phyloP scores from a whole-genome alignment of 1,140 invertebrate genomes.

The Pseudomyrmex pallidus region DNA sequence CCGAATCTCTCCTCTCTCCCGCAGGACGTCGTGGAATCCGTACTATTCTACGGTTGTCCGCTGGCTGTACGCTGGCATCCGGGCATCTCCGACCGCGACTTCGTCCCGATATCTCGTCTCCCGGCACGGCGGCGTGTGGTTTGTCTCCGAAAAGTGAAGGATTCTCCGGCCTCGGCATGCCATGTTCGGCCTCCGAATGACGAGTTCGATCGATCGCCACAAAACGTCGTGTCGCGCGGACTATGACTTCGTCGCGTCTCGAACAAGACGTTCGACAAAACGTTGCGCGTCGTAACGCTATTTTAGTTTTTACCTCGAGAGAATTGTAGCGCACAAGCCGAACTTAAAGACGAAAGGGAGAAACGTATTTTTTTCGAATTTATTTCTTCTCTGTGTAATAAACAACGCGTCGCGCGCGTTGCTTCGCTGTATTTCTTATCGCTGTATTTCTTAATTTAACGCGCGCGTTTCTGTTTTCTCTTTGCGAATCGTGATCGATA shows the following conservation, averaged over 20 bases:
- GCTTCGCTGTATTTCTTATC: too few species aligned
- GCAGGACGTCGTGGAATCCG: slow-evolving; percentile 67
- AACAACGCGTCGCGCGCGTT: background rate
- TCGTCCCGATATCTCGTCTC: slow-evolving; percentile 36
- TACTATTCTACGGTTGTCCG: slow-evolving; percentile 59
- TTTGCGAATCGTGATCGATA: slow-evolving; percentile 46
- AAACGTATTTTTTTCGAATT: background rate
- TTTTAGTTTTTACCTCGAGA: background rate
- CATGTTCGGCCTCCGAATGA: slow-evolving; percentile 15
- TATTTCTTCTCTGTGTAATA: background rate
- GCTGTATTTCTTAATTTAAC: background rate
- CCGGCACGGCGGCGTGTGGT: slow-evolving; percentile 7
- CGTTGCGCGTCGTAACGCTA: background rate
- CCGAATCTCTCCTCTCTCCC: slow-evolving; percentile 65
- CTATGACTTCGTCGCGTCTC: too few species aligned
- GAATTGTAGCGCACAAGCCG: background rate
- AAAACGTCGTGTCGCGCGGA: slow-evolving; percentile 14
- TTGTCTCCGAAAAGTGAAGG: slow-evolving; percentile 48
- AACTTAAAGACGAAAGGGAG: background rate
- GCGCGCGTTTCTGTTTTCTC: background rate
- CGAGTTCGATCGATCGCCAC: slow-evolving; percentile 26
- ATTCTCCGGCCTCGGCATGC: slow-evolving; percentile 28
- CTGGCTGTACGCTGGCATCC: slow-evolving; percentile 51
- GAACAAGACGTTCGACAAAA: background rate
- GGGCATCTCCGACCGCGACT: slow-evolving; percentile 64